These are phyloP conservation scores for Gymnocephalus cernua DNA, from an alignment of 2,113 vertebrate genomes.

Conservation along the genomic window DNA sequence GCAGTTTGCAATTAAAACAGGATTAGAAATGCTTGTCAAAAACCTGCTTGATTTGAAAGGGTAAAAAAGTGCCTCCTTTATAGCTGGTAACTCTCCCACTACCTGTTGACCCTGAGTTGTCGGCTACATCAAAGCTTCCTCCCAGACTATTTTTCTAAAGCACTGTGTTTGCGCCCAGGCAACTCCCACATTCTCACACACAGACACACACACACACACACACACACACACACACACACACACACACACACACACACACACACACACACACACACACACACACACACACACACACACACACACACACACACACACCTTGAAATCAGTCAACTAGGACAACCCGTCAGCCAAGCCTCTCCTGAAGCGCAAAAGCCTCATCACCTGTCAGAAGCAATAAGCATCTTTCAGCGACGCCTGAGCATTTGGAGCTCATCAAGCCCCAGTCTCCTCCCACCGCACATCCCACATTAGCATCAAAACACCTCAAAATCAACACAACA, in stretches of 20 bases:
- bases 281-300: too few relatives aligned
- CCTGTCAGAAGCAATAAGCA: conserved; percentile 68
- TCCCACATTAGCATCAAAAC: conserved; percentile 67
- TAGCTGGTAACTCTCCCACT: conserved; percentile 15
- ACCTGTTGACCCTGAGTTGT: conserved; percentile 50
- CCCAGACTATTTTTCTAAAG: conserved; percentile 57
- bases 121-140: conserved; percentile 52
- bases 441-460: conserved; percentile 31
- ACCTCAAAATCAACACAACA: conserved; percentile 49
- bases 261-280: conserved; percentile 44
- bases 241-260: conserved; percentile 61
- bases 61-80: background rate
- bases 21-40: conserved; percentile 44
- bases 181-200: conserved; percentile 57
- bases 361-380: conserved; percentile 62
- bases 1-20: conserved; percentile 59
- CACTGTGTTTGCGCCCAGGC: conserved; percentile 42
- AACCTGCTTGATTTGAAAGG: conserved; percentile 24
- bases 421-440: conserved; percentile 71
- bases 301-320: conserved; percentile 60
- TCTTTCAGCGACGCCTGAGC: conserved; percentile 53
- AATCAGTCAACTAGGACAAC: conserved; percentile 55
- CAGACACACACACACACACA: conserved; percentile 55
- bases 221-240: too few relatives aligned
- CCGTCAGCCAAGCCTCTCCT: conserved; percentile 23